Evolutionary conservation across 2,888 invertebrate genomes (phyloP), one percentile per base, ranked within the genome.

Genomic region (Hemithea aestivaria): DNA sequence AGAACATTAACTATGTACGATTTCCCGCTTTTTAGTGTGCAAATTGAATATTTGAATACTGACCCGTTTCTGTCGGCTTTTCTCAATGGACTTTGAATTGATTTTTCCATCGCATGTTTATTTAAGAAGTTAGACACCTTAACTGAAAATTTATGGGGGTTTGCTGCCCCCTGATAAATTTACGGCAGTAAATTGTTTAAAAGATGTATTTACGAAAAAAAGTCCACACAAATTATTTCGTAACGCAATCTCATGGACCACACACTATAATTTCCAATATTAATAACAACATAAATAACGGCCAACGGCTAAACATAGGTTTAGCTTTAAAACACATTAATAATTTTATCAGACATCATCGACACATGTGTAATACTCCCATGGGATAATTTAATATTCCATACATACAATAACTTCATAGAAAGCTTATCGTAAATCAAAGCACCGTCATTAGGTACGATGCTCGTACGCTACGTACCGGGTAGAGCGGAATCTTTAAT

Each of bases 341-440:
- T 46, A 39, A 45, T 36, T 32, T 48, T 53, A 53, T 53, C 48
- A 42, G 45, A 34, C 38, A 50, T 53, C 45, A 53, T 50, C 48
- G 40, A 45, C 42, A 53, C 38, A 48, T 36, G 44, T 20, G 30
- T 40, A 40, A 48, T 48, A 53, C 44, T 35, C 34, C 40, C 38
- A 40, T 36, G 27, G 35, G 31, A 38, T 50, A 48, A 50, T 53
- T 53, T 53, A 41, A 53, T 53, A 46, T 50, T 53, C 49, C 32
- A 52, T 45, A 40, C 39, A 45, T 51, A 53, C 46, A 47, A 53
- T 53, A 53, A 51, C 56, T 53, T 59, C 53, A 59, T 48, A 50
- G 47, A 60, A 53, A 65, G 59, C 53, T 59, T 67, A 66, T 65
- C 66, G 64, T 70, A 68, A 69, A 73, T 67, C 68, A 73, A 60